phyloP scores from a whole-genome alignment of 2,888 invertebrate genomes.

The Amiota minor region DNA sequence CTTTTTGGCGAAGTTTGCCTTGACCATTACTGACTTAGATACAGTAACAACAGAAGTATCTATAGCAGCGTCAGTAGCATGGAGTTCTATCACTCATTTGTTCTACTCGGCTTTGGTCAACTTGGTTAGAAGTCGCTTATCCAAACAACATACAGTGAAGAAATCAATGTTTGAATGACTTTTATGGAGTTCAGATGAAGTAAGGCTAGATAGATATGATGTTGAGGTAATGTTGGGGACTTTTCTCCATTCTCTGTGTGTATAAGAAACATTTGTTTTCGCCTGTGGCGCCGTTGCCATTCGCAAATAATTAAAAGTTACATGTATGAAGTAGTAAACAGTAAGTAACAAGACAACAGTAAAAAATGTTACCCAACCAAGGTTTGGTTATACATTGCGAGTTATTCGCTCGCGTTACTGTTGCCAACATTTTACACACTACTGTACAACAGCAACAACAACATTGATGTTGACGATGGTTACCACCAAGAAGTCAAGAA shows the following conservation, averaged over 20 bases:
- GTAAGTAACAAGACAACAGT: no score
- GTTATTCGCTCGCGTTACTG: conserved; percentile 34
- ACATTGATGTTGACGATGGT: conserved; percentile 24
- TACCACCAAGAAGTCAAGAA: conserved; percentile 60
- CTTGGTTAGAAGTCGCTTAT: conserved; percentile 15
- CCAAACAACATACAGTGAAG: conserved; percentile 25
- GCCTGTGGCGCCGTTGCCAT: conserved; percentile 64
- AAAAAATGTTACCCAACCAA: no score
- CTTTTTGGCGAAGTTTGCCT: conserved; percentile 47
- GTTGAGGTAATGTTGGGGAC: conserved; percentile 29
- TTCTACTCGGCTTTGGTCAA: not conserved
- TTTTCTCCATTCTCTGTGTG: not conserved
- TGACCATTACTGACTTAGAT: conserved; percentile 51
- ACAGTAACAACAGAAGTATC: conserved; percentile 36
- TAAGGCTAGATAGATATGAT: not conserved
- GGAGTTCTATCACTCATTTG: not conserved
- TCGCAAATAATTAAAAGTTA: conserved; percentile 68
- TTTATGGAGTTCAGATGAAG: conserved; percentile 15
- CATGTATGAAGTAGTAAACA: conserved; percentile 50
- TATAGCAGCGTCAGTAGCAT: not conserved
- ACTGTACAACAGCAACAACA: conserved; percentile 35
- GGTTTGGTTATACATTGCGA: conserved; percentile 13
- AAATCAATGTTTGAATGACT: conserved; percentile 22
- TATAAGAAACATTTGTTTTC: conserved; percentile 26
- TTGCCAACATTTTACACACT: conserved; percentile 37